Evolutionary conservation across 1,140 invertebrate genomes (phyloP).

Genomic region (Neodiprion pinetum): DNA sequence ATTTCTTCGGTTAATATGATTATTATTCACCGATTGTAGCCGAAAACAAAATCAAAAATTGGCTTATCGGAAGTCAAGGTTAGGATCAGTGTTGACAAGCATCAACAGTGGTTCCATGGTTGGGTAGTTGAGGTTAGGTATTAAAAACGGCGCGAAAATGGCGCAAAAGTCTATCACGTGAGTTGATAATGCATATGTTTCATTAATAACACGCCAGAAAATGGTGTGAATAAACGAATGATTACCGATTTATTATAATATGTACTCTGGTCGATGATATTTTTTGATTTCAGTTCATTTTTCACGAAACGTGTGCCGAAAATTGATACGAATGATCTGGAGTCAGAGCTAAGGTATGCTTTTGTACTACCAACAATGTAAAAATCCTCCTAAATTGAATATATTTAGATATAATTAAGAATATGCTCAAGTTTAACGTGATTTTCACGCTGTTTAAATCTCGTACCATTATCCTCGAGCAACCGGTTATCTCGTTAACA

Average conservation of each 20-base stretch:
- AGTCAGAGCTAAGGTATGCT: constrained; percentile 31
- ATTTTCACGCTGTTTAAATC: constrained; percentile 20
- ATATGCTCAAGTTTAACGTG: constrained; percentile 32
- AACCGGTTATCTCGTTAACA: constrained; percentile 7
- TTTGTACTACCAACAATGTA: constrained; percentile 17
- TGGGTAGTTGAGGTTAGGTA: constrained; percentile 10
- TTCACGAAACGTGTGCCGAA: constrained; percentile 28
- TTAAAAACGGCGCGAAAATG: constrained; percentile 38
- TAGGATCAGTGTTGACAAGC: constrained; percentile 10
- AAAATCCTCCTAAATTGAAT: constrained; percentile 18
- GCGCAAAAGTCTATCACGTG: constrained; percentile 47
- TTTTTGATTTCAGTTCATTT: constrained; percentile 31
- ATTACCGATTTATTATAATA: neutral
- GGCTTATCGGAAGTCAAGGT: neutral
- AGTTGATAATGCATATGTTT: constrained; percentile 20
- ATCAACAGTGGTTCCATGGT: constrained; percentile 17
- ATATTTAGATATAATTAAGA: constrained; percentile 12
- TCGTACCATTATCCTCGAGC: constrained; percentile 2
- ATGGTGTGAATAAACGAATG: neutral
- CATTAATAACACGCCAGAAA: no score
- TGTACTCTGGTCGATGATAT: neutral
- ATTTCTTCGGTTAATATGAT: neutral
- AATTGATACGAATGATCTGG: constrained; percentile 22
- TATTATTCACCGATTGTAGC: neutral
- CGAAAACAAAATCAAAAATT: no score